These are phyloP conservation scores for Decapterus maruadsi DNA, from an alignment of 2,797 vertebrate genomes.

Conservation along the genomic window DNA sequence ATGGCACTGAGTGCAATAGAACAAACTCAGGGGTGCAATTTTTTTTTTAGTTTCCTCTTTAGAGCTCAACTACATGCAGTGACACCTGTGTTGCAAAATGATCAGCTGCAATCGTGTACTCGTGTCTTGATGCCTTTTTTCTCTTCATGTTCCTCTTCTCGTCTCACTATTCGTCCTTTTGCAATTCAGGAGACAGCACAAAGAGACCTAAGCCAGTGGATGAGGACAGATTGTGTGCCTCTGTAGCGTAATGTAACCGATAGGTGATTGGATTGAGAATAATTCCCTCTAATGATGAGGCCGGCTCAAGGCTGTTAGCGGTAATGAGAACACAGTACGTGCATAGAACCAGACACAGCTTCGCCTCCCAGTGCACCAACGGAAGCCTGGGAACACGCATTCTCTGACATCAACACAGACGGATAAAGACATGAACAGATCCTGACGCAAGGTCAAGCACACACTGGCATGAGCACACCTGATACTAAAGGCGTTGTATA, in stretches of 20 bases:
- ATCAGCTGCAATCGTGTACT: conserved; percentile 11
- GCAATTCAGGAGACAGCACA: conserved; percentile 72
- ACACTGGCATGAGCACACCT: conserved; percentile 8
- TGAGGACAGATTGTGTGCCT: conserved; percentile 77
- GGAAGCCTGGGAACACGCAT: conserved; percentile 45
- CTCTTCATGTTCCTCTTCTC: conserved; percentile 19
- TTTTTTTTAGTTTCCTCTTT: not conserved
- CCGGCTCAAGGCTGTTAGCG: conserved; percentile 82
- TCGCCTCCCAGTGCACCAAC: conserved; percentile 63
- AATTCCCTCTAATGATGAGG: conserved; percentile 84
- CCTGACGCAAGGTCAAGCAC: conserved; percentile 57
- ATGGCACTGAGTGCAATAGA: too few species aligned
- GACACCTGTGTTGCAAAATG: not conserved
- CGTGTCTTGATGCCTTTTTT: conserved; percentile 1
- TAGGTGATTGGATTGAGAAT: conserved; percentile 83
- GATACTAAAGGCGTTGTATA: conserved; percentile 5
- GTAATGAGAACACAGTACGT: conserved; percentile 84
- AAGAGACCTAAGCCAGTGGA: conserved; percentile 68
- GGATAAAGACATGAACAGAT: conserved; percentile 30
- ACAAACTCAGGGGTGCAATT: not conserved
- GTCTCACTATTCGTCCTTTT: conserved; percentile 61
- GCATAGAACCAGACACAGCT: conserved; percentile 66
- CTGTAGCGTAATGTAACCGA: conserved; percentile 78
- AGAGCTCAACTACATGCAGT: not conserved
- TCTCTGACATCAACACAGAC: conserved; percentile 10